Base-by-base conservation (phyloP, 2,113 vertebrate genomes). In the Alces alces region DNA sequence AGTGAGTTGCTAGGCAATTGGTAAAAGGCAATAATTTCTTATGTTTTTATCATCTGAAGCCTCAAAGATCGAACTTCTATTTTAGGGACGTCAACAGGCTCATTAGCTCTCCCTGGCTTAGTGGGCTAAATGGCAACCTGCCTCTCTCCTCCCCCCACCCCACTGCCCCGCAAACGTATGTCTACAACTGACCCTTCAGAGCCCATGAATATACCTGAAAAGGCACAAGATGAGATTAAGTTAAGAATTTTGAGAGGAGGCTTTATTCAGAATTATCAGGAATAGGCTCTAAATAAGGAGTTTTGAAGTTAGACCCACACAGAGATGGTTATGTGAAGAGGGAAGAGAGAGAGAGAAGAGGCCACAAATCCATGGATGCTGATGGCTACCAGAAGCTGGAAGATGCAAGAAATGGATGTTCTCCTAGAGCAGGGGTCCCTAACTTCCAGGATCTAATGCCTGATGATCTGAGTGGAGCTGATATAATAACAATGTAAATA, bases 121-220 rank as follows among this genome's bases (percentile, higher is more conserved):
- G 14, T n/a, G 27, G n/a, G 2, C 19, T 80, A 15, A 76, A 13
- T 16, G 27, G 27, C 25, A 9, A 39, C 50, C 19, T 25, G 5
- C 11, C 23, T 16, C 3, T 19, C 30, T 2, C 2, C 8, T 2
- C 7, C 10, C 7, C 11, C 1, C 45, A 7, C 4, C 33, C 27
- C 36, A n/a, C 33, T 21, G 16, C 23, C n/a, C 16, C 1, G 0
- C 8, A 36, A 70, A 89, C 8, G 33, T 33, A 17, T 17, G 13
- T 36, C 60, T 66, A 47, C 2, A 55, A 36, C 7, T 2, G 39
- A 66, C 17, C 55, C 36, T 79, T 55, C 15, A 60, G 55, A 52
- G 7, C 0, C 8, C 30, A 12, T 80, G 21, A 78, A 27, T 64
- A 57, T 73, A 57, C 2, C 6, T 85, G 54, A 36, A 21, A 57